Percentiles rank a stretch among this genome's conserved stretches.
These are phyloP conservation scores for Embidobia sp. DNA, from an alignment of 2,888 invertebrate genomes.

Conservation along the genomic window DNA sequence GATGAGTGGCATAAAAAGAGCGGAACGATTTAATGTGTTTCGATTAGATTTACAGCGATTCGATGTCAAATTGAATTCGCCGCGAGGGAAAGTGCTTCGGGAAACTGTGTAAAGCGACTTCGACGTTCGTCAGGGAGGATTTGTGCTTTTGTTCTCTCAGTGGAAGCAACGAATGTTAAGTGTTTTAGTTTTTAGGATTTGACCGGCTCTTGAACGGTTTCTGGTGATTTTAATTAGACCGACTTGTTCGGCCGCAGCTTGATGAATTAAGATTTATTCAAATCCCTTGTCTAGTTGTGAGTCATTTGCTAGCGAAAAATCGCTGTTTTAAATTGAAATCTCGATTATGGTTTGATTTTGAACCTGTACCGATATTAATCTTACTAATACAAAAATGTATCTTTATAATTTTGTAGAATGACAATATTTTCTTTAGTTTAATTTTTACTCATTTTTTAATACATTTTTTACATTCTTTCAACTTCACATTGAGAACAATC, in stretches of 20 bases:
- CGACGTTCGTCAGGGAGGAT: neutral
- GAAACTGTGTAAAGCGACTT: constrained; percentile 20
- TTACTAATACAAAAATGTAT: too few relatives aligned
- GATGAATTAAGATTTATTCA: constrained; percentile 1
- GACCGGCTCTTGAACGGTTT: constrained; percentile 25
- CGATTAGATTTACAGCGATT: constrained; percentile 52
- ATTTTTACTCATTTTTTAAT: too few relatives aligned
- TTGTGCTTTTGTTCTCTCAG: constrained; percentile 17
- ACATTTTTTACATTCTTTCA: too few relatives aligned
- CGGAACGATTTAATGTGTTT: constrained; percentile 55
- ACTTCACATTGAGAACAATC: too few relatives aligned
- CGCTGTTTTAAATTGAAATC: too few relatives aligned
- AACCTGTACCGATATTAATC: too few relatives aligned
- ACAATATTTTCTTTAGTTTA: too few relatives aligned
- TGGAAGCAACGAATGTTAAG: constrained; percentile 21
- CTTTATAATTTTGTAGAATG: too few relatives aligned
- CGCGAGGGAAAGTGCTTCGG: neutral
- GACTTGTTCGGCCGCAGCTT: neutral
- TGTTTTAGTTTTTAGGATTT: constrained; percentile 29
- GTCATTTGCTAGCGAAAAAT: too few relatives aligned
- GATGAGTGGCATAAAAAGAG: constrained; percentile 47
- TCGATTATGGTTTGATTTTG: too few relatives aligned
- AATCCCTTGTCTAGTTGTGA: too few relatives aligned
- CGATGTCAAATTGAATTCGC: constrained; percentile 55
- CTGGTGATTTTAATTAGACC: constrained; percentile 31